phyloP scores from a whole-genome alignment of 92 coral and sea anemone species.

The Palythoa grandiflora region DNA sequence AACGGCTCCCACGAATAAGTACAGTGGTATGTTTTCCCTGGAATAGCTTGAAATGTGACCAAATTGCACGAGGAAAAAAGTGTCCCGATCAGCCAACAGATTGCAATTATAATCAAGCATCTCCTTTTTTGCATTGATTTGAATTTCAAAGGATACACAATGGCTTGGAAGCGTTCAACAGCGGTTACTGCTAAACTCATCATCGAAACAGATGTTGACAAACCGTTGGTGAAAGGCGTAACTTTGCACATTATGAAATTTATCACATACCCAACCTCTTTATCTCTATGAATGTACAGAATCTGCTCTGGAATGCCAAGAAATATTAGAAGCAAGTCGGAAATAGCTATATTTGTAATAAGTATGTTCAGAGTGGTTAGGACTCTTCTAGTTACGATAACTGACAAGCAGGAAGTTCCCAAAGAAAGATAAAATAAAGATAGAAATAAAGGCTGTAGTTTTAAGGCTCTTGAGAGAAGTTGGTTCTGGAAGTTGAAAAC shows the following conservation, averaged over 20 bases:
- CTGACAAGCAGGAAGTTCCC: background rate
- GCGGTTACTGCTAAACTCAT: slow-evolving; percentile 19
- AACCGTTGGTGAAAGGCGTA: slow-evolving; percentile 31
- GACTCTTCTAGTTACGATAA: background rate
- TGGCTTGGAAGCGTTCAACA: slow-evolving; percentile 33
- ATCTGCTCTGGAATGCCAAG: slow-evolving; percentile 27
- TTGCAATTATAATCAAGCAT: background rate
- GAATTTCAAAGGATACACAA: slow-evolving; percentile 14
- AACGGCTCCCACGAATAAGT: slow-evolving; percentile 8
- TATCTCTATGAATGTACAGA: background rate
- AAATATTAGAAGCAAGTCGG: slow-evolving; percentile 15
- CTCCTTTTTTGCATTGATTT: background rate
- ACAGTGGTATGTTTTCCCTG: background rate
- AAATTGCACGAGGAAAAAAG: slow-evolving; percentile 11
- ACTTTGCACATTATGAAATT: slow-evolving; percentile 32
- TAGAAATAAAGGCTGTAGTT: background rate
- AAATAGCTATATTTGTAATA: slow-evolving; percentile 30
- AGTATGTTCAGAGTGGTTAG: slow-evolving; percentile 15
- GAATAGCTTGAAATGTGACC: background rate
- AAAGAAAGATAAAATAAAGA: background rate
- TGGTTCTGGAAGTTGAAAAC: background rate
- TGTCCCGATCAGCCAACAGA: slow-evolving; percentile 18
- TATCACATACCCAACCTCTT: background rate
- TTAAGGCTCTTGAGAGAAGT: slow-evolving; percentile 1
- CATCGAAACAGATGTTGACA: slow-evolving; percentile 27